Base-by-base conservation (phyloP, 2,888 invertebrate species). In the Phrixothrix hirtus region DNA sequence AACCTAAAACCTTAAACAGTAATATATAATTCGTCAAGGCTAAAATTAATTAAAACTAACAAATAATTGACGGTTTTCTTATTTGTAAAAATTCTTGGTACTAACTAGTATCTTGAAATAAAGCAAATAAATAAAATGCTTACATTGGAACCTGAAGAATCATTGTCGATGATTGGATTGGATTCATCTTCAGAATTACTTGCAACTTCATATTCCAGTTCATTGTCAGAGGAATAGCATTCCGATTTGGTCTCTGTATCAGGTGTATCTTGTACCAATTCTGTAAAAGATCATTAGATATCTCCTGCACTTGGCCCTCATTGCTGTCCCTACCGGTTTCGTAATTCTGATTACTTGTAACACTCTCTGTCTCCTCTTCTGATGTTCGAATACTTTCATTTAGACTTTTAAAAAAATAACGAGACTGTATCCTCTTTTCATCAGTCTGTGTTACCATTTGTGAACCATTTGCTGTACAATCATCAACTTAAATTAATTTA, bases 271-370 rank as follows among this genome's bases (percentile, higher is more conserved):
- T 63, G 67, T 35, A 65, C 73, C 36, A 68, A 56, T 65, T 76
- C 76, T 76, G 66, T 60, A 75, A 76, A 71, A 41, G 61, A 70
- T 55, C 53, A 45, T 61, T 65, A 46, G 62, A 62, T 58, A 60
- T 43, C 46, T n/a, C n/a, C n/a, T n/a, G n/a, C n/a, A n/a, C n/a
- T n/a, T n/a, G n/a, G n/a, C n/a, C n/a, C n/a, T n/a, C n/a, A n/a
- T n/a, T n/a, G n/a, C 25, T 14, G 26, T 51, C 55, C 73, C 72
- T 79, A 86, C 86, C 86, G 66, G 86, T 87, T 72, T 85, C 85
- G 63, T 79, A 79, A 26, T 77, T 84, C 66, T 86, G 86, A 11
- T 84, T 72, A 64, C 85, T 86, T 63, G 79, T 77, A 4, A 84
- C 75, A 16, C 83, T 84, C 63, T 86, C 86, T 6, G 77, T 75